Percentiles rank a stretch among this genome's conserved stretches.
Conservation (phyloP, 2,888 invertebrate species). For the Apamea monoglypha region DNA sequence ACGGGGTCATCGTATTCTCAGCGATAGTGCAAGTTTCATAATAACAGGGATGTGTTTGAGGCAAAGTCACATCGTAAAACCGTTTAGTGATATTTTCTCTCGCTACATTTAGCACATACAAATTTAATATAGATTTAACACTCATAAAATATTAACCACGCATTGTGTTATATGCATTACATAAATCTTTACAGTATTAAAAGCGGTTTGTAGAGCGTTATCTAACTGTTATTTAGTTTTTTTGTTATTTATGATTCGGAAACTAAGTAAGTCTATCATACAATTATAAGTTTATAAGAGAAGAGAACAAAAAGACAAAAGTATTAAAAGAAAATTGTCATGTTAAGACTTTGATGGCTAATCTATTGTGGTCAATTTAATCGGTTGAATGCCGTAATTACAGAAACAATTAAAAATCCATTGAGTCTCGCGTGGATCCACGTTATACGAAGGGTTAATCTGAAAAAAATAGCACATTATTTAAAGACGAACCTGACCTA, state of each 20-base stretch:
- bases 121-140: conserved; percentile 63
- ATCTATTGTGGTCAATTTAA: not conserved
- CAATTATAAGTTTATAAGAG: not conserved
- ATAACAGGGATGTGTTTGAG: conserved; percentile 41
- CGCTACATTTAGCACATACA: conserved; percentile 63
- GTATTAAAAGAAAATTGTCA: not conserved
- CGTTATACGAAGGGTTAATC: not conserved
- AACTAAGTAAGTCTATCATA: not conserved
- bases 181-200: conserved; percentile 45
- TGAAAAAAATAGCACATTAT: not conserved
- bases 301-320: not conserved
- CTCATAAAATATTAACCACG: conserved; percentile 60
- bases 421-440: not conserved
- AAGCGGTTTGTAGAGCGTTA: conserved; percentile 31
- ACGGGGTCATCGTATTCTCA: not conserved
- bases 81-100: conserved; percentile 59
- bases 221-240: conserved; percentile 8
- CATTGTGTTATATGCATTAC: conserved; percentile 57
- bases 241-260: conserved; percentile 9
- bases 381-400: not conserved
- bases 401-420: not conserved
- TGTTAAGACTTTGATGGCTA: not conserved
- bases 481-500: conserved; percentile 4
- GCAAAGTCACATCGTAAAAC: conserved; percentile 59
- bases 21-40: conserved; percentile 12